Conservation (phyloP, 2,888 invertebrate species). For the Axea sp. region DNA sequence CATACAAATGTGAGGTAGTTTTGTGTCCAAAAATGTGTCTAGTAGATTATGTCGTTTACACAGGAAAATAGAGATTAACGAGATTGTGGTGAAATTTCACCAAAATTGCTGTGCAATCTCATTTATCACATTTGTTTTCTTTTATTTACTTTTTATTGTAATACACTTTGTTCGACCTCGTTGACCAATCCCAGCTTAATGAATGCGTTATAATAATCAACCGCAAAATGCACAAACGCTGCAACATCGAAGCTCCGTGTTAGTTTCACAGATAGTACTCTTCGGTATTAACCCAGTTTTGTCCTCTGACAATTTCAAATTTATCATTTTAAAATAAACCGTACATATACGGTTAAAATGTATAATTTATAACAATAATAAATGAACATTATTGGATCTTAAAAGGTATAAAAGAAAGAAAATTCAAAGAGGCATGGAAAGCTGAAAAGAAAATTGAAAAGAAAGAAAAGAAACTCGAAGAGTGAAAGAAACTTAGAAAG, state of each 20-base stretch:
- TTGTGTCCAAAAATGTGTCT: conserved; percentile 56
- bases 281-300: conserved; percentile 9
- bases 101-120: conserved; percentile 36
- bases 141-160: conserved; percentile 31
- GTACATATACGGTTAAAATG: too few species aligned
- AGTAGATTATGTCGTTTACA: conserved; percentile 40
- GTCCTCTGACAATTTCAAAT: too few species aligned
- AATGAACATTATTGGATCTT: too few species aligned
- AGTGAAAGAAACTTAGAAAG: not conserved
- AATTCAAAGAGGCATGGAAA: too few species aligned
- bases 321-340: too few species aligned
- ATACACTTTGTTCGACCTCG: conserved; percentile 23
- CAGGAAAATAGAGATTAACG: conserved; percentile 52
- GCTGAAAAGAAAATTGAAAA: too few species aligned
- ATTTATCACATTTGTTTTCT: conserved; percentile 45
- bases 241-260: conserved; percentile 18
- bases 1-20: conserved; percentile 60
- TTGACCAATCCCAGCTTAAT: conserved; percentile 23
- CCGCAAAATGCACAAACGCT: conserved; percentile 14
- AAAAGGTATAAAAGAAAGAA: too few species aligned
- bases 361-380: too few species aligned
- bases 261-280: conserved; percentile 31
- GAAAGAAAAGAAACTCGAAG: too few species aligned
- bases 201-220: too few species aligned
- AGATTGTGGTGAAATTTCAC: conserved; percentile 29